A percentile compares a stretch with the other conserved stretches of the same genome.
Evolutionary conservation across 2,797 vertebrate genomes (phyloP).

Genomic region (Sebastes diaconus): DNA sequence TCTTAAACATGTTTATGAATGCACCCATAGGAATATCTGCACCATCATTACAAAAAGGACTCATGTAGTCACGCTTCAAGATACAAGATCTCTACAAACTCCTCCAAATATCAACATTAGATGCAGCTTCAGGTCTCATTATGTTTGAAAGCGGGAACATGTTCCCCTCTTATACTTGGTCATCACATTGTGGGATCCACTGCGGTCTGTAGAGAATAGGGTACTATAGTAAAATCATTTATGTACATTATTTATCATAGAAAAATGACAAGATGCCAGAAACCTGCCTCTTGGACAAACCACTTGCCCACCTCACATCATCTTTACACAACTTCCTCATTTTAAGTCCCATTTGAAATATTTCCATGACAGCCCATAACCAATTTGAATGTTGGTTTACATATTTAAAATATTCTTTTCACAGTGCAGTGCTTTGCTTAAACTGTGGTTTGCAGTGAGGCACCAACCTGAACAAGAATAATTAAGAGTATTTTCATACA

Average conservation of each 20-base stretch:
- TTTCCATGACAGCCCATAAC: constrained; percentile 4
- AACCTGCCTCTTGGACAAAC: neutral
- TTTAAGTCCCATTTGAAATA: neutral
- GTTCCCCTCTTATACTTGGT: neutral
- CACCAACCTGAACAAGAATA: neutral
- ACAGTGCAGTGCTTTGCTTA: neutral
- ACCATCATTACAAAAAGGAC: neutral
- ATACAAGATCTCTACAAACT: neutral
- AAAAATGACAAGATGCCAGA: neutral
- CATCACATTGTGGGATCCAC: neutral
- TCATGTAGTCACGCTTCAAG: neutral
- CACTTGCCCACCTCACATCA: neutral
- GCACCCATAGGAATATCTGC: neutral
- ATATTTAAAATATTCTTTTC: constrained; percentile 11
- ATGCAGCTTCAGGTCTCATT: neutral
- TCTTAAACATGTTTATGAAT: neutral
- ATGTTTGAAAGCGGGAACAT: neutral
- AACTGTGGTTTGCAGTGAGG: neutral
- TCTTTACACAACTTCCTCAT: neutral
- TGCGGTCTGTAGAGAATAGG: accelerated
- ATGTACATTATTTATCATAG: neutral
- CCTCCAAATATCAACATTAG: neutral
- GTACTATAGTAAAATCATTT: neutral
- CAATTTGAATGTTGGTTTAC: constrained; percentile 41
- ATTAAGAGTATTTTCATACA: constrained; percentile 18